phyloP scores from a whole-genome alignment of 2,888 invertebrate genomes.

The Bugulina stolonifera region DNA sequence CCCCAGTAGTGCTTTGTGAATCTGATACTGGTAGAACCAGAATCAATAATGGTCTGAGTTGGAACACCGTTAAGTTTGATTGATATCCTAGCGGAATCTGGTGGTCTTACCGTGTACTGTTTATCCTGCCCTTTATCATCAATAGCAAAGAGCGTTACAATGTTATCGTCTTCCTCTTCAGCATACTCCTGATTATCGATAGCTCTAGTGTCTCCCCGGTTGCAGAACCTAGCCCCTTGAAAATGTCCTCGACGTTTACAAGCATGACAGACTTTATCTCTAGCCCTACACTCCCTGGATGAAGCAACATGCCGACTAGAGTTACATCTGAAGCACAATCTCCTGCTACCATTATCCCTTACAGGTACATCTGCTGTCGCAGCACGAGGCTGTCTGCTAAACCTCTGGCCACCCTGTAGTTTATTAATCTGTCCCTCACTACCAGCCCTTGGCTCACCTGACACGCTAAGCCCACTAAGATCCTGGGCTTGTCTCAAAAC shows the following conservation, averaged over 20 bases:
- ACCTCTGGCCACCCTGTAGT: too few relatives aligned
- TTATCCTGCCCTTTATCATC: neutral
- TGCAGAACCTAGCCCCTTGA: neutral
- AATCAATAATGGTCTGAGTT: neutral
- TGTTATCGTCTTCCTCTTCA: neutral
- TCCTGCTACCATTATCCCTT: too few relatives aligned
- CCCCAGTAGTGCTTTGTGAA: neutral
- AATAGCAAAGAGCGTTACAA: neutral
- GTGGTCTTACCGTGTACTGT: neutral
- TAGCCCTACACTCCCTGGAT: neutral
- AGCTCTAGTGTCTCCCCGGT: neutral
- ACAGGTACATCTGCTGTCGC: too few relatives aligned
- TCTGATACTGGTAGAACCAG: constrained; percentile 7
- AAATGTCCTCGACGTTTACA: neutral
- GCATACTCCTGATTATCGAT: neutral
- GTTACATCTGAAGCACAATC: neutral
- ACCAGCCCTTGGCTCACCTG: neutral
- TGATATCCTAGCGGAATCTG: neutral
- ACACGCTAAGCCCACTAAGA: neutral
- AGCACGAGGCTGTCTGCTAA: too few relatives aligned
- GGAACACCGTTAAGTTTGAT: neutral
- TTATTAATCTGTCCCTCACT: too few relatives aligned
- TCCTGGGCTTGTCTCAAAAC: neutral
- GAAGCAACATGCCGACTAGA: neutral
- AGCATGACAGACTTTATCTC: neutral